Conservation (phyloP, 2,797 vertebrate genomes). For the Gobionotothen gibberifrons region DNA sequence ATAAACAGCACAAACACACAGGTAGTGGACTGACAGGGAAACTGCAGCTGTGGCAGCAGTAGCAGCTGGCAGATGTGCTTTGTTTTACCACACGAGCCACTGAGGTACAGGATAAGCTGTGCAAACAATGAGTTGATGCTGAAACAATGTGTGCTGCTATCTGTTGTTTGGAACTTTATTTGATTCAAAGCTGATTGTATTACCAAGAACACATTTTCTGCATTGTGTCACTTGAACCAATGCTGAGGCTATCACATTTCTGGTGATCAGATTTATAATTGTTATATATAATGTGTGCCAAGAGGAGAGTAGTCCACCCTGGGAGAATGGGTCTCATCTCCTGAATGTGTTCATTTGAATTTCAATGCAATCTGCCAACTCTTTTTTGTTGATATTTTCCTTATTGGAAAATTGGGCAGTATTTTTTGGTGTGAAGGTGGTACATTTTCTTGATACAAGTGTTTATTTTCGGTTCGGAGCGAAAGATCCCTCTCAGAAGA, state of each 20-base stretch:
- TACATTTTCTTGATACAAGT: too few relatives aligned
- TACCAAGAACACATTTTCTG: not conserved
- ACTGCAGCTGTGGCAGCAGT: constrained; percentile 35
- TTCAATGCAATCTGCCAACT: too few relatives aligned
- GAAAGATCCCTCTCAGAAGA: too few relatives aligned
- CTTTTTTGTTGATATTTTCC: not conserved
- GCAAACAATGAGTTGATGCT: not conserved
- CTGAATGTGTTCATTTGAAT: too few relatives aligned
- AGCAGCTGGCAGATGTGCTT: constrained; percentile 24
- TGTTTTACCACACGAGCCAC: constrained; percentile 12
- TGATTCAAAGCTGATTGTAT: not conserved
- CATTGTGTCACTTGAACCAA: not conserved
- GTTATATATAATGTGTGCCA: not conserved
- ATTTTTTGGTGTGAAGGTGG: not conserved
- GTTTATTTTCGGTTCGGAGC: not conserved
- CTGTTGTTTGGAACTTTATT: not conserved
- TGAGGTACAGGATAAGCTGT: not conserved
- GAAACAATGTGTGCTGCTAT: not conserved
- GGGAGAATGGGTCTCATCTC: not conserved
- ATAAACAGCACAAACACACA: constrained; percentile 17
- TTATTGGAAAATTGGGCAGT: not conserved
- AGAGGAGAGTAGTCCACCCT: not conserved
- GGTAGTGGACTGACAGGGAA: constrained; percentile 22
- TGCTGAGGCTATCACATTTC: not conserved
- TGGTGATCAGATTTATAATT: not conserved